Percentiles rank a stretch among this genome's conserved stretches.
Evolutionary conservation across 2,797 vertebrate genomes (phyloP).

Genomic region (Propithecus perrieri): DNA sequence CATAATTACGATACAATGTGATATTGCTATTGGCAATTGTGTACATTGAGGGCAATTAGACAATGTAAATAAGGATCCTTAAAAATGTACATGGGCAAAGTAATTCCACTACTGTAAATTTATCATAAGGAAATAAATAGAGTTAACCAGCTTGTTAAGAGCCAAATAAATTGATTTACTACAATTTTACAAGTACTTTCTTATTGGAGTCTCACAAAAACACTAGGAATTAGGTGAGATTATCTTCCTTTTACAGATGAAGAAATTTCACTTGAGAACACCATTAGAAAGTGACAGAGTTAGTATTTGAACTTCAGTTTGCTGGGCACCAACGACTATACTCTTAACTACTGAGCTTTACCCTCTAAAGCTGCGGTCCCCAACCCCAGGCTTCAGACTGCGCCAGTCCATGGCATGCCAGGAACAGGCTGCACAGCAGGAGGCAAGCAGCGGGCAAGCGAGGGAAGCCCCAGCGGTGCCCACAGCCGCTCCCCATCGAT

Average conservation of each 20-base stretch:
- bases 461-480: no score
- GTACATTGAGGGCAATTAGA: neutral
- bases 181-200: slow-evolving; percentile 20
- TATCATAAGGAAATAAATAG: neutral
- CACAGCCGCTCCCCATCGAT: no score
- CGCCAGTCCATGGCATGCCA: no score
- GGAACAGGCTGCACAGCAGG: no score
- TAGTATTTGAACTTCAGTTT: neutral
- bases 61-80: neutral
- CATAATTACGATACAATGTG: neutral
- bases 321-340: neutral
- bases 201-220: neutral
- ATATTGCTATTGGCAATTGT: neutral
- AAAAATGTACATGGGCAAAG: slow-evolving; percentile 2
- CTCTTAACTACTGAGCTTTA: neutral
- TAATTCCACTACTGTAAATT: neutral
- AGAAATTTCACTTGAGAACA: neutral
- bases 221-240: neutral
- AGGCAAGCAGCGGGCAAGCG: no score
- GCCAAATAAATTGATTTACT: neutral
- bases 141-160: neutral
- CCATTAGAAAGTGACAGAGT: neutral
- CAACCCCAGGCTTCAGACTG: no score
- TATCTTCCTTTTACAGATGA: slow-evolving; percentile 5
- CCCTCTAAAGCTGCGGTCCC: neutral